A percentile compares a stretch with the other conserved stretches of the same genome.
Evolutionary conservation across 2,113 vertebrate species (phyloP).

Genomic region (Chloroceryle aenea): DNA sequence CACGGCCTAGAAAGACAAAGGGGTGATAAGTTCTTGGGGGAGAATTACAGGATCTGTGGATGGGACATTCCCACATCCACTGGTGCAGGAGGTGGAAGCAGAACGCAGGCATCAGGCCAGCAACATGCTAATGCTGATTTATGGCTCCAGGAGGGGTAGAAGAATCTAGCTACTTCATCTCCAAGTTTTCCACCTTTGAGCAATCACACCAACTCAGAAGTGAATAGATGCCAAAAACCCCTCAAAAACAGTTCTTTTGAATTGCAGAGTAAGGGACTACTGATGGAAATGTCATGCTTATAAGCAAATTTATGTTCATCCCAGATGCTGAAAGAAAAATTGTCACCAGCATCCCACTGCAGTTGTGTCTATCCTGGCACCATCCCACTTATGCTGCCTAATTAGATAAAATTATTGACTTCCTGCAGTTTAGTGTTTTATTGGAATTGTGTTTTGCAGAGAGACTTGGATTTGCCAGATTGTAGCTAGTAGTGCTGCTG

Average conservation of each 20-base stretch:
- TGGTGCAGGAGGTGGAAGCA: neutral
- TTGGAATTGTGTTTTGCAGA: neutral
- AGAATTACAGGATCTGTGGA: neutral
- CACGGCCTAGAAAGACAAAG: neutral
- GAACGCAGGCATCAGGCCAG: neutral
- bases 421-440: neutral
- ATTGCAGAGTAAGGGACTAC: neutral
- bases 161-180: neutral
- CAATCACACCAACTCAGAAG: neutral
- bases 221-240: neutral
- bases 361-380: slow-evolving; percentile 16
- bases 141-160: neutral
- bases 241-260: neutral
- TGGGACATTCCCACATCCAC: neutral
- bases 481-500: neutral
- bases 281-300: neutral
- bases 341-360: neutral
- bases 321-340: slow-evolving; percentile 14
- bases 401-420: slow-evolving; percentile 49
- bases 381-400: neutral
- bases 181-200: neutral
- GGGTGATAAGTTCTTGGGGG: neutral
- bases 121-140: neutral
- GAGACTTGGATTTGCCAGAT: neutral
- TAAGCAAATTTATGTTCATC: neutral